Evolutionary conservation across 2,888 invertebrate species (phyloP).

Genomic region (Odontothrips loti): DNA sequence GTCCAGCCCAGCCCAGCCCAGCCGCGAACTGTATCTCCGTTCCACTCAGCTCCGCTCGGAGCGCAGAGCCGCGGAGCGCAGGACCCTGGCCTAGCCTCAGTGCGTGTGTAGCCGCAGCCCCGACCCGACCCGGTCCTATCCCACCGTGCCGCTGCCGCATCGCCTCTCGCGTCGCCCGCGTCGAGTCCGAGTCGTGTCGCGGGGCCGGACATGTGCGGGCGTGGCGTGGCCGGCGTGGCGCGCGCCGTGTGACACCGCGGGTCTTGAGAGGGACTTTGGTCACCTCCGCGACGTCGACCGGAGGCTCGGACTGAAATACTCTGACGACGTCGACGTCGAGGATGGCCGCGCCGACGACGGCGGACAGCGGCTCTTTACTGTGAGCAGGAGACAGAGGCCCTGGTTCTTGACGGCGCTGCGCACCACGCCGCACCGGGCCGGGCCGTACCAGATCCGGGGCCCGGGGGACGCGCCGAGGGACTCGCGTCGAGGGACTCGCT

Average conservation of each 20-base stretch:
- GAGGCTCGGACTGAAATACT: background rate
- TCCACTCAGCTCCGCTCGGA: background rate
- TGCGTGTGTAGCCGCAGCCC: conserved; percentile 3
- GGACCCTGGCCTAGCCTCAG: background rate
- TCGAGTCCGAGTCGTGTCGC: background rate
- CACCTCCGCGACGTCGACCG: background rate
- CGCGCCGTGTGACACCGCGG: background rate
- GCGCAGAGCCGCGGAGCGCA: background rate
- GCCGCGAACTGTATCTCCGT: background rate
- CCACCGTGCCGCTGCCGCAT: background rate
- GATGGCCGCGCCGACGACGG: too few species aligned
- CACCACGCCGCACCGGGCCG: too few species aligned
- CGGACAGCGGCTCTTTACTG: too few species aligned
- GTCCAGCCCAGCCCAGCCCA: background rate
- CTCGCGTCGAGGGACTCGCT: too few species aligned
- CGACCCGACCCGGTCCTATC: background rate
- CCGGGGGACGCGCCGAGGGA: too few species aligned
- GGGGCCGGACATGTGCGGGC: background rate
- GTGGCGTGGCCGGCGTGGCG: background rate
- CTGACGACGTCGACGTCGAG: too few species aligned
- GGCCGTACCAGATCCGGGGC: too few species aligned
- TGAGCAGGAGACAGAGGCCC: too few species aligned
- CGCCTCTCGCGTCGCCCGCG: background rate
- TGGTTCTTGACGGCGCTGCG: too few species aligned
- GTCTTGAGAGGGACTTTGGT: background rate